Conservation (phyloP, 64 coral and sea anemone species). For the Montipora cactus region DNA sequence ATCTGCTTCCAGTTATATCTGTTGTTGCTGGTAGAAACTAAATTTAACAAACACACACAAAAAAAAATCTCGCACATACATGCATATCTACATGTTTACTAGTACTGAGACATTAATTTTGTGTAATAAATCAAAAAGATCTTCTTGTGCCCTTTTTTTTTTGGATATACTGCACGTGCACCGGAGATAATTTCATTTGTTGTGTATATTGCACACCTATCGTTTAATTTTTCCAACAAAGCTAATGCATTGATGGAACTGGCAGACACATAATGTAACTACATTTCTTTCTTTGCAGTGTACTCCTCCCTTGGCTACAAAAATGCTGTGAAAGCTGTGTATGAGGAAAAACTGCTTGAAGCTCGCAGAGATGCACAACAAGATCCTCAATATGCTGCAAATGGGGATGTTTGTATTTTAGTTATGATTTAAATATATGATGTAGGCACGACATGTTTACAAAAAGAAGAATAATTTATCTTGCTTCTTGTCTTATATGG, state of each 20-base stretch:
- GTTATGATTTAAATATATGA: not conserved
- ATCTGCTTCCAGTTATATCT: not conserved
- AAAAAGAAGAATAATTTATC: not conserved
- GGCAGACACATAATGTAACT: too few species aligned
- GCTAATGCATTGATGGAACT: too few species aligned
- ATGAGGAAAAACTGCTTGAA: constrained; percentile 17
- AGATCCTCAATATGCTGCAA: not conserved
- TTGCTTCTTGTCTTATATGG: not conserved
- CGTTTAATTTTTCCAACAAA: not conserved
- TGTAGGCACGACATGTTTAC: not conserved
- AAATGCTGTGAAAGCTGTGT: not conserved
- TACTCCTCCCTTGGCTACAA: not conserved
- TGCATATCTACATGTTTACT: too few species aligned
- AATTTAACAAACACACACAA: too few species aligned
- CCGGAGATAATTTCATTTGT: too few species aligned
- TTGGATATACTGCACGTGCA: too few species aligned
- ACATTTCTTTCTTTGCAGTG: not conserved
- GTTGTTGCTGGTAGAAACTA: too few species aligned
- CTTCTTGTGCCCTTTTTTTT: too few species aligned
- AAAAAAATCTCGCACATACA: too few species aligned
- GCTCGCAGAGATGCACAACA: constrained; percentile 35
- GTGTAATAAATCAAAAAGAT: too few species aligned
- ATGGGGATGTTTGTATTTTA: constrained; percentile 28
- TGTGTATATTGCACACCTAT: not conserved
- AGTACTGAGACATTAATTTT: too few species aligned